Percentiles rank a stretch among this genome's conserved stretches.
These are phyloP conservation scores for Epistrophe grossulariae DNA, from an alignment of 2,888 invertebrate species.

Conservation along the genomic window DNA sequence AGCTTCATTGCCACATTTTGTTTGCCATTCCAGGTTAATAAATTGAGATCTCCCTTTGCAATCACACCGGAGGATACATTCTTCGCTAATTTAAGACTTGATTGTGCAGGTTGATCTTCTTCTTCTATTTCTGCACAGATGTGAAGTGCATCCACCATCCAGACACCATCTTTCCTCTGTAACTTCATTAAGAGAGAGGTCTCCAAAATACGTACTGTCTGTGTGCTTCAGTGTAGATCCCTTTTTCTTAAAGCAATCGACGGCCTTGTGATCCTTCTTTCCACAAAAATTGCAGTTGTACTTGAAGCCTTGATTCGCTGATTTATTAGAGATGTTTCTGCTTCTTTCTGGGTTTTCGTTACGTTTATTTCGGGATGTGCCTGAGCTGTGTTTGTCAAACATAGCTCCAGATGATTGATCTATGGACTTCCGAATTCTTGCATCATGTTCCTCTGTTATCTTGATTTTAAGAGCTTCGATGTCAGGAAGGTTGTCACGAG, in stretches of 20 bases:
- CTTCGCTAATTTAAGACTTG: constrained; percentile 53
- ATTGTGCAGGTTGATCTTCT: constrained; percentile 44
- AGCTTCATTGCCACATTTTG: constrained; percentile 4
- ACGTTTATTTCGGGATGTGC: not conserved
- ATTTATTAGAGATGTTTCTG: not conserved
- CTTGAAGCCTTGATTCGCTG: constrained; percentile 16
- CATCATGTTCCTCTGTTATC: constrained; percentile 72
- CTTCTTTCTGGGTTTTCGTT: not conserved
- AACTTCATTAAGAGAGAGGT: not conserved
- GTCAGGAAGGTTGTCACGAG: constrained; percentile 77
- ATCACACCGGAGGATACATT: constrained; percentile 45
- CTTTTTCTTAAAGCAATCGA: constrained; percentile 38
- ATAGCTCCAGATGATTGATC: constrained; percentile 12
- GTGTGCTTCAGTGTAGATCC: not conserved
- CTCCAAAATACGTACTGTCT: constrained; percentile 3
- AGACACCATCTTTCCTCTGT: constrained; percentile 38
- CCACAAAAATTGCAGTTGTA: constrained; percentile 38
- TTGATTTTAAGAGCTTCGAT: constrained; percentile 70
- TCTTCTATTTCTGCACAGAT: constrained; percentile 56
- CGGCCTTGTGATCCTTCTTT: constrained; percentile 31
- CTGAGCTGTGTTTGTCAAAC: constrained; percentile 5
- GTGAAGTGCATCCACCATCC: constrained; percentile 57
- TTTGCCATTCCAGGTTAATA: constrained; percentile 23
- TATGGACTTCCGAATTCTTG: constrained; percentile 20
- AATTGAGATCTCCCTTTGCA: constrained; percentile 17